These are phyloP conservation scores for Musca domestica DNA, from an alignment of 1,140 invertebrate genomes.

Conservation along the genomic window DNA sequence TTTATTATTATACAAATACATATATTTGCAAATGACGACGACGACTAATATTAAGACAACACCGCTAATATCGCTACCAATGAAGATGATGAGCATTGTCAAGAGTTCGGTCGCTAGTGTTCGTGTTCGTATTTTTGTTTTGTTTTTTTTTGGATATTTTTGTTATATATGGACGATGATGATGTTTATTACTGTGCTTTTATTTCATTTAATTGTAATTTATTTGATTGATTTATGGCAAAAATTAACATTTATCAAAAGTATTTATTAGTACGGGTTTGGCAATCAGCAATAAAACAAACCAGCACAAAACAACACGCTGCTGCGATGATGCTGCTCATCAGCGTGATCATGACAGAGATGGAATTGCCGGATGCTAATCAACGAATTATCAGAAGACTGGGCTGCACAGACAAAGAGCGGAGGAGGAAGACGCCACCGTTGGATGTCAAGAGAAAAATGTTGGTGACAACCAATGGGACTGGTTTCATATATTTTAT, in stretches of 20 bases:
- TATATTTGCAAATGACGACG: background rate
- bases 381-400: no score
- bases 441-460: background rate
- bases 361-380: no score
- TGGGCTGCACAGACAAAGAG: no score
- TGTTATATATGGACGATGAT: no score
- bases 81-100: background rate
- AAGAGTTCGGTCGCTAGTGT: background rate
- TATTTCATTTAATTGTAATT: conserved; percentile 15
- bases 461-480: background rate
- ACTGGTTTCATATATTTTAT: conserved; percentile 18
- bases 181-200: no score
- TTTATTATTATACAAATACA: conserved; percentile 1
- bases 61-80: background rate
- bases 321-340: background rate
- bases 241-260: conserved; percentile 23
- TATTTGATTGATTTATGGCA: conserved; percentile 21
- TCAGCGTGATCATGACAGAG: background rate
- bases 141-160: no score
- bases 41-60: background rate
- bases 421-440: no score
- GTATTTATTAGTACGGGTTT: conserved; percentile 19
- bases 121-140: background rate
- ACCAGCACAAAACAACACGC: background rate
- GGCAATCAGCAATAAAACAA: background rate